Evolutionary conservation across 2,797 vertebrate species (phyloP).

Genomic region (Phylloscopus collybita): DNA sequence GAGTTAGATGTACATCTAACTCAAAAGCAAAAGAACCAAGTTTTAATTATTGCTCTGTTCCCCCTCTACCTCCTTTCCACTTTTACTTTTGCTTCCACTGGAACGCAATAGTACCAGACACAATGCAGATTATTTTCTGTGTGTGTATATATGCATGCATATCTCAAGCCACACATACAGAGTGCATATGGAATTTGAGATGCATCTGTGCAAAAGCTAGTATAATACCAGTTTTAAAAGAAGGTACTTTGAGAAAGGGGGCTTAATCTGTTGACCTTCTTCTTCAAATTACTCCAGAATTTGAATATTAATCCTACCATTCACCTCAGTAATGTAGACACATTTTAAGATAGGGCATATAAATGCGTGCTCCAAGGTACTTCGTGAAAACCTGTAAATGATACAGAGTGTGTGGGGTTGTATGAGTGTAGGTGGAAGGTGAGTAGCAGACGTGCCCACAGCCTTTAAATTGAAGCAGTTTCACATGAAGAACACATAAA

Average conservation of each 20-base stretch:
- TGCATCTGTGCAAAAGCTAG: neutral
- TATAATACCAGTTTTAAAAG: neutral
- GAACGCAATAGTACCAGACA: neutral
- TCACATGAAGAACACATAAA: neutral
- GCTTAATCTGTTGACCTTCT: neutral
- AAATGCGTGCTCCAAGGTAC: neutral
- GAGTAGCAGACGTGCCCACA: neutral
- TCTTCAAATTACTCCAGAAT: neutral
- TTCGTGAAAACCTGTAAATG: neutral
- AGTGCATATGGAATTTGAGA: neutral
- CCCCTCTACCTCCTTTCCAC: neutral
- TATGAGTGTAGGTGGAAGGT: neutral
- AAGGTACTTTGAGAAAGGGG: neutral
- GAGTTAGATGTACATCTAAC: neutral
- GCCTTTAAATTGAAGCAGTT: neutral
- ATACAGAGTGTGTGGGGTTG: neutral
- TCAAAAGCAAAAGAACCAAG: neutral
- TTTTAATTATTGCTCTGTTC: neutral
- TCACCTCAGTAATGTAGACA: neutral
- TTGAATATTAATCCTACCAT: neutral
- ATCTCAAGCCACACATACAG: neutral
- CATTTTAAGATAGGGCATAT: neutral
- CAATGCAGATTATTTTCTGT: neutral
- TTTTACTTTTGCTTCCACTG: neutral
- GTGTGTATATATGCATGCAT: neutral